Conservation (phyloP, 2,888 invertebrate species). For the Parasteatoda lunata region DNA sequence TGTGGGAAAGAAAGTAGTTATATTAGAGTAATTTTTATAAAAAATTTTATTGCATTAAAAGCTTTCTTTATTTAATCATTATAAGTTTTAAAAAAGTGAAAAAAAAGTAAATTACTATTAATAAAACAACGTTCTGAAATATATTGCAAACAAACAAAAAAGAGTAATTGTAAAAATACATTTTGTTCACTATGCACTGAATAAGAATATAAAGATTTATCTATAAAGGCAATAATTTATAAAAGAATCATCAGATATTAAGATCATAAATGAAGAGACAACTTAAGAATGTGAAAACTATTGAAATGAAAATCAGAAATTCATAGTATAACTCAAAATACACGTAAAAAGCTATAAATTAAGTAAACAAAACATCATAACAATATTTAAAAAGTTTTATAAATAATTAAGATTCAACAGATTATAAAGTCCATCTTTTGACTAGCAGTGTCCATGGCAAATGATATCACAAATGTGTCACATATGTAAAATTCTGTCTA, state of each 20-base stretch:
- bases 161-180: background rate
- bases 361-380: background rate
- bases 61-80: background rate
- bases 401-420: background rate
- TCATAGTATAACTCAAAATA: too few relatives aligned
- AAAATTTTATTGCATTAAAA: background rate
- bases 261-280: too few relatives aligned
- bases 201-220: too few relatives aligned
- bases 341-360: too few relatives aligned
- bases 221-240: too few relatives aligned
- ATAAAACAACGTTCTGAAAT: too few relatives aligned
- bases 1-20: constrained; percentile 32
- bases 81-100: background rate
- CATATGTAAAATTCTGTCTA: background rate
- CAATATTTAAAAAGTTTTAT: background rate
- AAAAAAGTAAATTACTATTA: background rate
- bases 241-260: too few relatives aligned
- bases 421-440: background rate
- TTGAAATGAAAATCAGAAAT: too few relatives aligned
- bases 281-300: too few relatives aligned
- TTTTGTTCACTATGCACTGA: too few relatives aligned
- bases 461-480: background rate
- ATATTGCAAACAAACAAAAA: background rate
- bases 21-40: background rate
- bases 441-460: background rate